Percentiles rank a stretch among this genome's conserved stretches.
Conservation (phyloP, 2,113 vertebrate species). For the Noturus placidus region DNA sequence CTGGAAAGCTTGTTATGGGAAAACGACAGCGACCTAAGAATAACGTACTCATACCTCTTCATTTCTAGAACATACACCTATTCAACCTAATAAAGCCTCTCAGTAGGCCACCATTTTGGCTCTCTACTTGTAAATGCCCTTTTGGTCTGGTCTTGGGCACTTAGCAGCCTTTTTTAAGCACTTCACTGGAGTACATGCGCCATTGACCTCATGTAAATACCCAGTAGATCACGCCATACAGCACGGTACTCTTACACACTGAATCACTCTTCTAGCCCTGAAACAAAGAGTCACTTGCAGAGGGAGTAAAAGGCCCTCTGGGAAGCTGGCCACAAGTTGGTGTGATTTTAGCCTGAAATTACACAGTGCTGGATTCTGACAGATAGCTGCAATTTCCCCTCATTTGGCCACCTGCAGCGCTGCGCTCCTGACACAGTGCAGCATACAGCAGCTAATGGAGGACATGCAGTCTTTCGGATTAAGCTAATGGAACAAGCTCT, state of each 20-base stretch:
- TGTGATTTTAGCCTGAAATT: constrained; percentile 41
- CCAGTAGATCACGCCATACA: constrained; percentile 3
- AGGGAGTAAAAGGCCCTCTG: constrained; percentile 22
- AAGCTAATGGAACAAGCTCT: constrained; percentile 43
- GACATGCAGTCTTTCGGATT: constrained; percentile 24
- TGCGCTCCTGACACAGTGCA: constrained; percentile 18
- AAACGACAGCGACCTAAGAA: constrained; percentile 9
- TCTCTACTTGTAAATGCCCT: constrained; percentile 14
- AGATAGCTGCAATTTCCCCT: constrained; percentile 44
- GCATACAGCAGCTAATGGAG: constrained; percentile 30
- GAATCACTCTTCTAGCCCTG: not conserved
- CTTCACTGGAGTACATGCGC: constrained; percentile 18
- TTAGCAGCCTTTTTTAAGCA: constrained; percentile 16
- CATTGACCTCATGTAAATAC: constrained; percentile 14
- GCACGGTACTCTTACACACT: not conserved
- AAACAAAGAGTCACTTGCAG: constrained; percentile 33
- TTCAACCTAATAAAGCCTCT: constrained; percentile 11
- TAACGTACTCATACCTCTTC: not conserved
- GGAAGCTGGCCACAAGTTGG: constrained; percentile 31
- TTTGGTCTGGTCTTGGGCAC: constrained; percentile 19
- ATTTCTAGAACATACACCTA: not conserved
- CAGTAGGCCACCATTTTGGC: not conserved
- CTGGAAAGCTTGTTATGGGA: not conserved
- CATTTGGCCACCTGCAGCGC: constrained; percentile 45
- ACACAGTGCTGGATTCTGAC: constrained; percentile 38